Conservation (phyloP, 1,140 invertebrate species). For the Nomia melanderi region DNA sequence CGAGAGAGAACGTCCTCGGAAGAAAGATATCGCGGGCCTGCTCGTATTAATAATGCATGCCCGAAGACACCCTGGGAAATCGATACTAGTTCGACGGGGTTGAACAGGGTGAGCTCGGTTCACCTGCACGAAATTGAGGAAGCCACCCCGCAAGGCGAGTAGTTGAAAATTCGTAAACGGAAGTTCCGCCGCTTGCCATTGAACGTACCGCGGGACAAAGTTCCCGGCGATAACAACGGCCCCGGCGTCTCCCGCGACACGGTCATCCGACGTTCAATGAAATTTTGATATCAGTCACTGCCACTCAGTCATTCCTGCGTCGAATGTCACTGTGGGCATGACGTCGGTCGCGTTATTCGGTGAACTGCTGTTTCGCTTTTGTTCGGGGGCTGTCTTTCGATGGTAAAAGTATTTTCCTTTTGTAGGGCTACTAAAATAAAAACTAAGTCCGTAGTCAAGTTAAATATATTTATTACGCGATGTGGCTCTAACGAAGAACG, state of each 20-base stretch:
- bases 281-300: conserved; percentile 2
- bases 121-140: conserved; percentile 1
- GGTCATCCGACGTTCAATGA: neutral
- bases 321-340: no score
- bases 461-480: no score
- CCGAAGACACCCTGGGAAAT: conserved; percentile 19
- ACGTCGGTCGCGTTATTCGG: no score
- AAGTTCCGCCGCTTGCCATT: neutral
- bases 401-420: no score
- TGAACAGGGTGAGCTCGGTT: no score
- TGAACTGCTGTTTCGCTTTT: no score
- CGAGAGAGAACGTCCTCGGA: neutral
- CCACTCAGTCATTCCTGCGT: neutral
- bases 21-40: conserved; percentile 1
- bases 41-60: conserved; percentile 24
- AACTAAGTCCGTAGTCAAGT: no score
- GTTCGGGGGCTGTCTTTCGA: no score
- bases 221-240: conserved; percentile 15
- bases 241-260: neutral
- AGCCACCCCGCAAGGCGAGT: neutral
- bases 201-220: conserved; percentile 14
- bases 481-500: no score
- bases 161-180: conserved; percentile 45
- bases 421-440: no score
- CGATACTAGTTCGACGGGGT: conserved; percentile 9